These are phyloP conservation scores for Melanotaenia maccullochi DNA, from an alignment of 2,797 vertebrate genomes.

Conservation along the genomic window DNA sequence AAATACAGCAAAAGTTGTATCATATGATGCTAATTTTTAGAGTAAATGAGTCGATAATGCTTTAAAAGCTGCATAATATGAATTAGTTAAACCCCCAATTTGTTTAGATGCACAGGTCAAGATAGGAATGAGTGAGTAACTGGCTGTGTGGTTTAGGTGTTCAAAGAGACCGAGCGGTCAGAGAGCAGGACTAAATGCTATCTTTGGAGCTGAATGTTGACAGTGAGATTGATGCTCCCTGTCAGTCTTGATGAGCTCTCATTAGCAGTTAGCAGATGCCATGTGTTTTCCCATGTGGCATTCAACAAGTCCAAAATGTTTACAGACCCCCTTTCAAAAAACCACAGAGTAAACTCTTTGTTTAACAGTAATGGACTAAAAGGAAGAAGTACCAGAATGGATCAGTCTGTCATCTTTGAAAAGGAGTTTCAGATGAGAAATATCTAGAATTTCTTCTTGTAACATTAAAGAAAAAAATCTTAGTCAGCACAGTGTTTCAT, in stretches of 20 bases:
- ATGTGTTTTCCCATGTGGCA: slow-evolving; percentile 32
- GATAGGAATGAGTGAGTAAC: background rate
- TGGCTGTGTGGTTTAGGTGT: background rate
- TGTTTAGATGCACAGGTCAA: background rate
- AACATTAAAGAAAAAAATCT: background rate
- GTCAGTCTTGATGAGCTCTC: slow-evolving; percentile 57
- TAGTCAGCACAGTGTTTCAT: too few species aligned
- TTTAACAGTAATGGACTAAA: background rate
- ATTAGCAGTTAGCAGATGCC: slow-evolving; percentile 62
- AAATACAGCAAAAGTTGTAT: background rate
- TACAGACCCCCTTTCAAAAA: slow-evolving; percentile 7
- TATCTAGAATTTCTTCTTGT: background rate
- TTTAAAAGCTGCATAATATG: background rate
- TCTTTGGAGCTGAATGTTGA: slow-evolving; percentile 29
- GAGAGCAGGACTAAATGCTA: slow-evolving; percentile 11
- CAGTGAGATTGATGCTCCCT: slow-evolving; percentile 43
- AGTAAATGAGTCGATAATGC: background rate
- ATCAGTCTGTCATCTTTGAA: background rate
- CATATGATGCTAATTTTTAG: background rate
- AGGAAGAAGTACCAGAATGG: background rate
- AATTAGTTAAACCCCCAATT: background rate
- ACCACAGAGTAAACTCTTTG: slow-evolving; percentile 2
- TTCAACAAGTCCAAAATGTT: slow-evolving; percentile 18
- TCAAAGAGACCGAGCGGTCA: background rate
- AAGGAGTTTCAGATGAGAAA: background rate